Base-by-base conservation (phyloP, 1,140 invertebrate species). In the Drosophila kikkawai region DNA sequence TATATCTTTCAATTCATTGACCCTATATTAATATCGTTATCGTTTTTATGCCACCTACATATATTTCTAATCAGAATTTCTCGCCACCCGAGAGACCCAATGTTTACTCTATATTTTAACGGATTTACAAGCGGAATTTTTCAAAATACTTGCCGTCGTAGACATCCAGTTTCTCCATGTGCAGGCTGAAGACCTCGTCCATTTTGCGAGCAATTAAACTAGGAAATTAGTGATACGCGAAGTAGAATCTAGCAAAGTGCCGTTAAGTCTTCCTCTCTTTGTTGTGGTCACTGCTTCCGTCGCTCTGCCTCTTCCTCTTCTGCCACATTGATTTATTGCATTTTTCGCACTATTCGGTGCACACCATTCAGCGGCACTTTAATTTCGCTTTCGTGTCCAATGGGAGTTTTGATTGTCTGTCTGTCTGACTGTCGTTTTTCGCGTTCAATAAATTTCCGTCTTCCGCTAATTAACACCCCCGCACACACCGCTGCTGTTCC, bases 151-250 rank as follows among this genome's bases (percentile, higher is more conserved):
- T 39, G 90, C 86, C 86, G 65, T 91, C 86, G 41, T 91, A 91
- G 9, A 91, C 86, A 34, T 91, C 86, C 17, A 91, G 79, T 42
- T 91, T 91, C 34, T 91, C 86, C 86, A 91, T 91, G 70, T 91
- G 86, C 42, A 91, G 56, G 55, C 87, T 86, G 51, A 91, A 91
- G 44, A 91, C 86, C 42, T 91, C 86, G 61, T 91, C 86, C 86
- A 91, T 91, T 80, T 86, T 86, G 15, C n/a, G 34, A 32, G 44
- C 67, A 57, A 61, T 78, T 32, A 57, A 57, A 44, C 29, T 56
- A 76, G 66, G 55, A 65, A 76, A 48, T 70, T 68, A 85, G 64
- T 68, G 63, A 58, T 39, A 59, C 60, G 17, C 42, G 55, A 82
- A 75, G 32, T 53, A 55, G 34, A 42, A 59, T 36, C 9, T 36